These are phyloP conservation scores for Chlorops oryzae DNA, from an alignment of 1,140 invertebrate species.

Conservation along the genomic window DNA sequence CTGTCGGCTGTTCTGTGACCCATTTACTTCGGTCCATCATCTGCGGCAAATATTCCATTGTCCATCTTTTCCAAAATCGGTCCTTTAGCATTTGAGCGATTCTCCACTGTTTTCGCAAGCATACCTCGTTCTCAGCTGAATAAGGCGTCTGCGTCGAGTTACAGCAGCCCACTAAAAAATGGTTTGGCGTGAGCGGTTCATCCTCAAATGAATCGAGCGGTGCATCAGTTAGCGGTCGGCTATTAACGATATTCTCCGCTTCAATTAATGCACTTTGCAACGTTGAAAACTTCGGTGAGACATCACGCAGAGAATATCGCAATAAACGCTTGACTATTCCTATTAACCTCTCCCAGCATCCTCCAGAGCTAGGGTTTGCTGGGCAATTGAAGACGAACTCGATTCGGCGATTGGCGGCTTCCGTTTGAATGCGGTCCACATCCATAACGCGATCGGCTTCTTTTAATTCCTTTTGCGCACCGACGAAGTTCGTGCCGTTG, in stretches of 20 bases:
- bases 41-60: slow-evolving; percentile 22
- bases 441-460: slow-evolving; percentile 1
- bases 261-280: slow-evolving; percentile 23
- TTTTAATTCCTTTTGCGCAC: slow-evolving; percentile 26
- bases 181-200: slow-evolving; percentile 32
- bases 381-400: slow-evolving; percentile 33
- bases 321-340: slow-evolving; percentile 1
- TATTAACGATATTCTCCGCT: slow-evolving; percentile 30
- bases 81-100: slow-evolving; percentile 24
- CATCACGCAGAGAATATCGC: background rate
- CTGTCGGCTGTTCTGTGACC: slow-evolving; percentile 12
- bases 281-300: background rate
- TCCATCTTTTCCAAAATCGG: slow-evolving; percentile 29
- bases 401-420: slow-evolving; percentile 6
- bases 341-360: slow-evolving; percentile 20
- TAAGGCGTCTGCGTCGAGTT: slow-evolving; percentile 11
- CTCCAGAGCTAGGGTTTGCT: slow-evolving; percentile 27
- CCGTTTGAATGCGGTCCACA: background rate
- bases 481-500: slow-evolving; percentile 43
- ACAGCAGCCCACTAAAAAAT: slow-evolving; percentile 23
- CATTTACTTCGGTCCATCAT: slow-evolving; percentile 25
- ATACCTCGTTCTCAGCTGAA: slow-evolving; percentile 8
- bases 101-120: slow-evolving; percentile 19
- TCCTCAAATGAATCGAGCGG: slow-evolving; percentile 21
- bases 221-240: slow-evolving; percentile 32